phyloP scores from a whole-genome alignment of 2,113 vertebrate species.

The Carollia perspicillata region DNA sequence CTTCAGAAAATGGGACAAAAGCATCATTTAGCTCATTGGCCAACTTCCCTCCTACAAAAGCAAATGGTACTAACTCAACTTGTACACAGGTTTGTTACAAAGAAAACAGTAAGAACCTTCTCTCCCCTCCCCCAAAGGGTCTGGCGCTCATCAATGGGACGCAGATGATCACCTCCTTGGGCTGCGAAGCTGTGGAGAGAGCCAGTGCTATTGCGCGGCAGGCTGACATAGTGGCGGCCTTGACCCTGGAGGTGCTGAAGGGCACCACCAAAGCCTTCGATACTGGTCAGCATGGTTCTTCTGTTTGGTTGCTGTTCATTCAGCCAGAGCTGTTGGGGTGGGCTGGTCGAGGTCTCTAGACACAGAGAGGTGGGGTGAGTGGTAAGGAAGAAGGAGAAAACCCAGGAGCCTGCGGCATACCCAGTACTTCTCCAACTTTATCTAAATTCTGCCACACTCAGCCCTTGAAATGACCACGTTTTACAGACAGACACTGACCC shows the following conservation, averaged over 20 bases:
- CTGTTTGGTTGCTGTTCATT: background rate
- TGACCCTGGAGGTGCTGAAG: slow-evolving; percentile 96
- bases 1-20: background rate
- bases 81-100: background rate
- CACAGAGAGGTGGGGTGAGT: background rate
- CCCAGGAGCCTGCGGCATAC: background rate
- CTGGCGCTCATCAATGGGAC: slow-evolving; percentile 97
- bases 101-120: background rate
- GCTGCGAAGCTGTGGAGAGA: slow-evolving; percentile 95
- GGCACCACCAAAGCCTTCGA: slow-evolving; percentile 98
- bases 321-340: background rate
- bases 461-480: background rate
- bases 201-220: slow-evolving; percentile 92
- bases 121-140: slow-evolving; percentile 83
- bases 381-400: background rate
- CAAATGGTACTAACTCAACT: background rate
- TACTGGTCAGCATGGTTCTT: slow-evolving; percentile 85
- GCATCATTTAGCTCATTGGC: background rate
- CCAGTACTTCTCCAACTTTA: background rate
- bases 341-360: background rate
- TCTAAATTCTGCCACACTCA: background rate
- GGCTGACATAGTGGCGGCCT: slow-evolving; percentile 95
- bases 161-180: slow-evolving; percentile 98
- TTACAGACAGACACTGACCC: background rate
- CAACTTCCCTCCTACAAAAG: background rate